Evolutionary conservation across 35 echinoderm and acorn worm species (phyloP).

Genomic region (Lytechinus pictus): DNA sequence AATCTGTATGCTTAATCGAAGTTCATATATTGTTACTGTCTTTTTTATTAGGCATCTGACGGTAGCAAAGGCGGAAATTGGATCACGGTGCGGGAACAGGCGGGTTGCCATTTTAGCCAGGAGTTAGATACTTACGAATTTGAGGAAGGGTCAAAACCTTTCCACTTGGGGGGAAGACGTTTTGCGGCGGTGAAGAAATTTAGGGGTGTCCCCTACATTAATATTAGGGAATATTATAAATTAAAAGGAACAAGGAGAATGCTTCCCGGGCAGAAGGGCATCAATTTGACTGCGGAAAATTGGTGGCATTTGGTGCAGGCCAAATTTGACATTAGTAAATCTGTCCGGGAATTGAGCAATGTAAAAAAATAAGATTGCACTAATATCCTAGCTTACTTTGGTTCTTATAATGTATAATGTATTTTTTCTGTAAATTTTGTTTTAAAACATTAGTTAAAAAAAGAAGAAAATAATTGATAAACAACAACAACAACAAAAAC

Average conservation of each 20-base stretch:
- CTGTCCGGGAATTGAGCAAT: not conserved
- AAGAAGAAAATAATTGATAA: no score
- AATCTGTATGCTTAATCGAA: no score
- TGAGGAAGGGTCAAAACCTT: not conserved
- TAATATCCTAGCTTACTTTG: no score
- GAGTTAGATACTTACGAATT: not conserved
- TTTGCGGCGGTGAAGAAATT: conserved; percentile 1
- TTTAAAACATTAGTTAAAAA: no score
- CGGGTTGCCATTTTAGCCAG: not conserved
- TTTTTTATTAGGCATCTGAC: no score
- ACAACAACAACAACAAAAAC: no score
- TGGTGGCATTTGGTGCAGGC: not conserved
- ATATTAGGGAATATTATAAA: not conserved
- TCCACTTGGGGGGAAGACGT: not conserved
- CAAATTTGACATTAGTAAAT: not conserved
- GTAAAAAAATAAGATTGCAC: no score
- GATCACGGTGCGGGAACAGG: not conserved
- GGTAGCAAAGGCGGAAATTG: not conserved
- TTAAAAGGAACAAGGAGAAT: not conserved
- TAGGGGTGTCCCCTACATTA: not conserved
- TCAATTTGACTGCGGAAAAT: not conserved
- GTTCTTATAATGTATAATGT: no score
- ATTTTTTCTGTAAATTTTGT: no score
- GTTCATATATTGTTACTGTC: no score
- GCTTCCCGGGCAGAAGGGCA: not conserved